Evolutionary conservation across 2,888 invertebrate species (phyloP).

Genomic region (Carpatolechia fugitivella): DNA sequence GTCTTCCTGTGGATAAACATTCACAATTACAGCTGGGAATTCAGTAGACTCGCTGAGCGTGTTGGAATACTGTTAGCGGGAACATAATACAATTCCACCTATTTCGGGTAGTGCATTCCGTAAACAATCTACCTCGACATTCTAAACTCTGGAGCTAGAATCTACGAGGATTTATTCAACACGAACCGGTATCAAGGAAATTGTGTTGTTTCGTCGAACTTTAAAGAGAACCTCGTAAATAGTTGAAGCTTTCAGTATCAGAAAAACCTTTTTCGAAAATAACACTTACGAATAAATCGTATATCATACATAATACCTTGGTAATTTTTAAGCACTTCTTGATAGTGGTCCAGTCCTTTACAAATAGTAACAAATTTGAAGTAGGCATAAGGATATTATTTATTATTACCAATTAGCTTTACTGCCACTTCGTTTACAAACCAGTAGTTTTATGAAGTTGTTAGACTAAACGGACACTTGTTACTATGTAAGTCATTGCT

Average conservation of each 20-base stretch:
- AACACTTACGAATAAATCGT: no score
- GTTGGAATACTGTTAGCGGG: not conserved
- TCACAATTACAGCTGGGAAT: constrained; percentile 6
- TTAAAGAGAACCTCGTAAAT: no score
- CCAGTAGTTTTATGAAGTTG: not conserved
- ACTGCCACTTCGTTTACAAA: not conserved
- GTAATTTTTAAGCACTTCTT: no score
- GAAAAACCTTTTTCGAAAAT: no score
- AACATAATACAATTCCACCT: not conserved
- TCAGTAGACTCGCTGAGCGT: not conserved
- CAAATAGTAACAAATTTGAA: not conserved
- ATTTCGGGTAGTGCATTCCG: not conserved
- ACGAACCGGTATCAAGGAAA: no score
- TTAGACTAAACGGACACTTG: not conserved
- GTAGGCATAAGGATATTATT: not conserved
- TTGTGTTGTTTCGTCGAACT: no score
- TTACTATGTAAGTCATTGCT: not conserved
- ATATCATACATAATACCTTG: no score
- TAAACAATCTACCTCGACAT: not conserved
- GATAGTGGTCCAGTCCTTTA: no score
- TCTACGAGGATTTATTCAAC: not conserved
- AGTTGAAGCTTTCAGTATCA: no score
- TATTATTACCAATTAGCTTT: not conserved
- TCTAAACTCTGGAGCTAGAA: not conserved
- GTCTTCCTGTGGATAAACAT: constrained; percentile 2